phyloP scores from a whole-genome alignment of 2,113 vertebrate species.

The Lethenteron reissneri region DNA sequence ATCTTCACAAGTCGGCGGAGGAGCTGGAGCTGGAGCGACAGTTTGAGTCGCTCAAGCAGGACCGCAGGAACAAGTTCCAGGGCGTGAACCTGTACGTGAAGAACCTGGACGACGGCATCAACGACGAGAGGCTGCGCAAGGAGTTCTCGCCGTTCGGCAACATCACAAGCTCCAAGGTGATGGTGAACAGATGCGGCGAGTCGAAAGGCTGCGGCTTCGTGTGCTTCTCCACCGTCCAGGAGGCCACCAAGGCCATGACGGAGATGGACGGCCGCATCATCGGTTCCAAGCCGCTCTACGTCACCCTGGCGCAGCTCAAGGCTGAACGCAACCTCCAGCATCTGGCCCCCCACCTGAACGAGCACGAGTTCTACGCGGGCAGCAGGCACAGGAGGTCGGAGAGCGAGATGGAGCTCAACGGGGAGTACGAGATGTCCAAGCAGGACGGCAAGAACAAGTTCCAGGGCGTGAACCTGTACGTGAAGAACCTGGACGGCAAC shows the following conservation, averaged over 20 bases:
- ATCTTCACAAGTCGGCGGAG: slow-evolving; percentile 91
- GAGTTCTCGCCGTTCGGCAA: slow-evolving; percentile 96
- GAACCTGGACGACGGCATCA: slow-evolving; percentile 89
- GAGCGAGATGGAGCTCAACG: too few relatives aligned
- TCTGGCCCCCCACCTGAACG: background rate
- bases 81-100: slow-evolving; percentile 95
- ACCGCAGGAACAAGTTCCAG: slow-evolving; percentile 97
- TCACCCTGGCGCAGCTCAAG: background rate
- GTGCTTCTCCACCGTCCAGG: slow-evolving; percentile 39
- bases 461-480: slow-evolving; percentile 92
- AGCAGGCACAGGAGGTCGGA: too few relatives aligned
- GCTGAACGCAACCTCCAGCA: background rate
- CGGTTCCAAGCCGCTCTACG: background rate
- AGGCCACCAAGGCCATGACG: slow-evolving; percentile 5
- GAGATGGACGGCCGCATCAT: slow-evolving; percentile 5
- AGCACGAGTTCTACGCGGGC: too few relatives aligned
- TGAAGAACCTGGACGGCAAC: slow-evolving; percentile 95
- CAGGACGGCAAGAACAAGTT: slow-evolving; percentile 3
- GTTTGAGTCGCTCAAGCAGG: slow-evolving; percentile 98
- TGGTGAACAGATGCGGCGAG: slow-evolving; percentile 96
- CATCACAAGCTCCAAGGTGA: slow-evolving; percentile 95
- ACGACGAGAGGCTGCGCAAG: slow-evolving; percentile 84
- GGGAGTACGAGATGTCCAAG: too few relatives aligned
- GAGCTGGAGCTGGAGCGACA: slow-evolving; percentile 94
- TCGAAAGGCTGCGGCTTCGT: slow-evolving; percentile 98